phyloP scores from a whole-genome alignment of 35 echinoderm and acorn worm species.

The Strongylocentrotus purpuratus region DNA sequence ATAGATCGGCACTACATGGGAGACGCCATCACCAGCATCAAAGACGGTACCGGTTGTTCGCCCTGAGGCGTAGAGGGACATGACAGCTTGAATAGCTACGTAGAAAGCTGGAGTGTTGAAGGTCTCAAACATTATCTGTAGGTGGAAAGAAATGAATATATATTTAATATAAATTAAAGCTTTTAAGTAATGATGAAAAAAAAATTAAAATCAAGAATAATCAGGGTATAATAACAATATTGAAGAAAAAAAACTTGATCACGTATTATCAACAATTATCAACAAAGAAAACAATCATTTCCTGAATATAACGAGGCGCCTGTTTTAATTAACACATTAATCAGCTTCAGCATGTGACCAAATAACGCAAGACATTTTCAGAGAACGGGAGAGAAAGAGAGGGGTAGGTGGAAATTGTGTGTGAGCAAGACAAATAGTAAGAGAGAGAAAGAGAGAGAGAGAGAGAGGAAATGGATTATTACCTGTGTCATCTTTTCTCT shows the following conservation, averaged over 20 bases:
- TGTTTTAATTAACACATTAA: neutral
- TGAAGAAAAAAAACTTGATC: too few species aligned
- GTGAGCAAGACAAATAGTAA: neutral
- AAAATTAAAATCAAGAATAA: too few species aligned
- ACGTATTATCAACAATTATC: too few species aligned
- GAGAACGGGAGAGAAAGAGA: too few species aligned
- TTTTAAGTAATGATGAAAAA: too few species aligned
- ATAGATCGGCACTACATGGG: slow-evolving; percentile 69
- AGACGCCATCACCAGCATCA: slow-evolving; percentile 61
- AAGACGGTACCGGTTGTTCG: slow-evolving; percentile 68
- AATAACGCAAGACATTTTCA: neutral
- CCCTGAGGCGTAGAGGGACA: slow-evolving; percentile 67
- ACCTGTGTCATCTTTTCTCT: slow-evolving; percentile 77
- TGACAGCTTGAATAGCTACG: slow-evolving; percentile 60
- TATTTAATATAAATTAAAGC: neutral
- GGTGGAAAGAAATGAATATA: neutral
- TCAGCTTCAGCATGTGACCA: neutral
- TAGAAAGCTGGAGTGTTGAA: slow-evolving; percentile 69
- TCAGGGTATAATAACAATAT: too few species aligned
- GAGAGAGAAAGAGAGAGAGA: neutral
- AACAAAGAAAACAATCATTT: too few species aligned
- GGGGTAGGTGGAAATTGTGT: too few species aligned
- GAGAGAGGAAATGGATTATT: neutral
- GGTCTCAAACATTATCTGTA: slow-evolving; percentile 61
- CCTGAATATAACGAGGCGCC: neutral